phyloP scores from a whole-genome alignment of 2,888 invertebrate species.

The Phyllotreta cruciferae region DNA sequence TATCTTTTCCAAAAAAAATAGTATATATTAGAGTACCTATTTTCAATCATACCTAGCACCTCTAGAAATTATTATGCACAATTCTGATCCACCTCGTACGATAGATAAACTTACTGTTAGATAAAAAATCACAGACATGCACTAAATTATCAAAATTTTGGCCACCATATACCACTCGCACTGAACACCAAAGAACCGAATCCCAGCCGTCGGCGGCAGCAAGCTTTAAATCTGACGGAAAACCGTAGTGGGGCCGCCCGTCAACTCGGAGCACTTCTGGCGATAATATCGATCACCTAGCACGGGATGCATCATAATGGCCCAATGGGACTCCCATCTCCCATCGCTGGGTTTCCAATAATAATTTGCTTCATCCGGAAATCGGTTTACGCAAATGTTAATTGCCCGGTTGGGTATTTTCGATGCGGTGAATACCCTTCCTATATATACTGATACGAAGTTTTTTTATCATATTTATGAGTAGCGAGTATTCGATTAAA shows the following conservation, averaged over 20 bases:
- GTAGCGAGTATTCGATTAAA: too few species aligned
- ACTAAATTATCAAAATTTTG: neutral
- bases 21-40: too few species aligned
- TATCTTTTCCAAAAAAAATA: too few species aligned
- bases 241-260: slow-evolving; percentile 39
- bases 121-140: too few species aligned
- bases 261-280: slow-evolving; percentile 32
- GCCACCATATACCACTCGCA: slow-evolving; percentile 12
- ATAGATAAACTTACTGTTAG: too few species aligned
- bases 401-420: slow-evolving; percentile 1
- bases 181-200: slow-evolving; percentile 38
- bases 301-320: slow-evolving; percentile 18
- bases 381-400: neutral
- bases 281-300: slow-evolving; percentile 44
- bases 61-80: too few species aligned
- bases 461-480: too few species aligned
- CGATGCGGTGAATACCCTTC: too few species aligned
- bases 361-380: neutral
- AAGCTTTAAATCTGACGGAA: slow-evolving; percentile 44
- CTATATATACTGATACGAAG: too few species aligned
- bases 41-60: too few species aligned
- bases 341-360: slow-evolving; percentile 31
- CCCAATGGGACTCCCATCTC: slow-evolving; percentile 31
- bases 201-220: slow-evolving; percentile 36
- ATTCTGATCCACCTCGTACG: too few species aligned